Base-by-base conservation (phyloP, 1,140 invertebrate species). In the Parasteatoda tepidariorum region DNA sequence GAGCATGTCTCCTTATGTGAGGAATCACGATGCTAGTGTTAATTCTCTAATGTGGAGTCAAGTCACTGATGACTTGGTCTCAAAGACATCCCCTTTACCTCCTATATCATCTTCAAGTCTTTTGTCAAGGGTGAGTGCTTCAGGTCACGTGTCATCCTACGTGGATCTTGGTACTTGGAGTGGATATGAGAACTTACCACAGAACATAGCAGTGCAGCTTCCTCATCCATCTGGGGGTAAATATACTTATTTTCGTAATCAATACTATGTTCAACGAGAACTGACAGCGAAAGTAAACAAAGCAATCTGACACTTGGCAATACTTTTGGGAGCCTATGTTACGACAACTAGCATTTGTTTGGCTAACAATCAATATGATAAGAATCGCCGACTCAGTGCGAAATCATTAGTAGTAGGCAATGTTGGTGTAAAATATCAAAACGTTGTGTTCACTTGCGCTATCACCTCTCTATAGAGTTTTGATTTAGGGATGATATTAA, bases 21-120 rank as follows among this genome's bases (percentile, higher is more conserved):
- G 70, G 2, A 83, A 15, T 28, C 70, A 83, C 15, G 67, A 83
- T 11, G 22, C 1, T 31, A 62, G 6, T 22, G 55, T 62, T 24
- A 33, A 33, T 41, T 54, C 79, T 15, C 68, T 83, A 18, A 83
- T 83, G 79, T 83, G 79, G 79, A 61, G 79, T 2, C 79, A 73
- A 34, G 61, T 83, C 11, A 33, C n/a, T 54, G 79, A 83, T 9
- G 79, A 83, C n/a, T 26, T 83, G 15, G 59, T 48, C 5, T 31
- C 79, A 9, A 83, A 83, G n/a, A 70, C 78, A 5, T 81, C 78
- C 13, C 64, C 78, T 38, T 22, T 38, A 38, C 31, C 76, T 13
- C 41, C 79, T 7, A 62, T 83, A 13, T 26, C 79, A 7, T 13
- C 24, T 1, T 54, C 67, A 11, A 55, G 30, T 22, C 24, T 83